Evolutionary conservation across 2,113 vertebrate species (phyloP).

Genomic region (Pionites leucogaster): DNA sequence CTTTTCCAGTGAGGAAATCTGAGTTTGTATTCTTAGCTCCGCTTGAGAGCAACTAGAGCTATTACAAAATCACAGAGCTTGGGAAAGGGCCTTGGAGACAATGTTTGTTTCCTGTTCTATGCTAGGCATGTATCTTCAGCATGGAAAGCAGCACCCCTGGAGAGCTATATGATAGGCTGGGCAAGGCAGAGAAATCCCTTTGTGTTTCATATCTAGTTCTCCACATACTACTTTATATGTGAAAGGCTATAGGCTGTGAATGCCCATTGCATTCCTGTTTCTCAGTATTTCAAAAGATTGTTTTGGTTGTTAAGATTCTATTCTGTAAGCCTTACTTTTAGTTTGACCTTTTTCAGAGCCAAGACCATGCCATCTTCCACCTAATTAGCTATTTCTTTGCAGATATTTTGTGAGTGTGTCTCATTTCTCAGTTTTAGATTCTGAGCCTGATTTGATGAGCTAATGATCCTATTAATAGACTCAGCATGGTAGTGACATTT

Average conservation of each 20-base stretch:
- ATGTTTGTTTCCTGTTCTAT: neutral
- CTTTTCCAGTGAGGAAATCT: neutral
- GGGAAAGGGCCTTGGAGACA: neutral
- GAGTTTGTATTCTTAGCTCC: neutral
- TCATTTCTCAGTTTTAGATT: constrained; percentile 56
- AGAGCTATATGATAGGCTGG: neutral
- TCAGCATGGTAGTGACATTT: constrained; percentile 67
- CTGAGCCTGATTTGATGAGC: constrained; percentile 62
- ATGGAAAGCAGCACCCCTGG: neutral
- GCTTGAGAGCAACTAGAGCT: neutral
- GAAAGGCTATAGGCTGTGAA: neutral
- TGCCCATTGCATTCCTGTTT: neutral
- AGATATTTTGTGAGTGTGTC: constrained; percentile 35
- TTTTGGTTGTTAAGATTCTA: constrained; percentile 37
- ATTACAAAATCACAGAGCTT: neutral
- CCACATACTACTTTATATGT: neutral
- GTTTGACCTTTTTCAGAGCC: constrained; percentile 58
- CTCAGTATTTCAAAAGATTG: neutral
- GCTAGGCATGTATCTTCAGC: neutral
- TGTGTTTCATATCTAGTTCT: neutral
- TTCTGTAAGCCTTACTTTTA: constrained; percentile 4
- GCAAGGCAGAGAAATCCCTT: neutral
- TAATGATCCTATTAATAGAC: constrained; percentile 71
- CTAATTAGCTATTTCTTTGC: constrained; percentile 53
- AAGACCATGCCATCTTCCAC: constrained; percentile 43